Evolutionary conservation across 2,797 vertebrate genomes (phyloP).

Genomic region (Spinibarbus caldwelli): DNA sequence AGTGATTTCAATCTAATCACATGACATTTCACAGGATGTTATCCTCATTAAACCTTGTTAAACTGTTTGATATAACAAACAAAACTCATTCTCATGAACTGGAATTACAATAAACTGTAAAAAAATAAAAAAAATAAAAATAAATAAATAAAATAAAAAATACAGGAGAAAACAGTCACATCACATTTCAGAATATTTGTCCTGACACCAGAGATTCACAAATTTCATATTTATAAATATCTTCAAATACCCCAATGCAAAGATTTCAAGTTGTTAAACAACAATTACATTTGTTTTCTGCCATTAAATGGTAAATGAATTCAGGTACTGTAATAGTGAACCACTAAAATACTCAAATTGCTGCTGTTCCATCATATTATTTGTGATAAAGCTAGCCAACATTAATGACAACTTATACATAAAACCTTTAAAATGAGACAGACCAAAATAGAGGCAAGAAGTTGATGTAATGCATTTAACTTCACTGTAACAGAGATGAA

Average conservation of each 20-base stretch:
- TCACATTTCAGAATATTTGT: not conserved
- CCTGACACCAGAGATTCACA: not conserved
- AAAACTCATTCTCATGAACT: slow-evolving; percentile 29
- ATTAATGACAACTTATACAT: not conserved
- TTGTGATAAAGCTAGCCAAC: not conserved
- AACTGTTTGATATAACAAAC: not conserved
- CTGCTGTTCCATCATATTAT: not conserved
- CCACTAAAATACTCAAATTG: not conserved
- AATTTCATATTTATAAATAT: not conserved
- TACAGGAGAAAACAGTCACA: not conserved
- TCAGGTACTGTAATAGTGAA: not conserved
- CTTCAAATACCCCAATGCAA: not conserved
- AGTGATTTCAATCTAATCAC: not conserved
- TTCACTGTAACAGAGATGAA: not conserved
- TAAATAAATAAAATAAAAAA: no score
- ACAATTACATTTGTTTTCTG: not conserved
- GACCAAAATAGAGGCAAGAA: not conserved
- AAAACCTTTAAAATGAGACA: not conserved
- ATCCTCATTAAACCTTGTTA: not conserved
- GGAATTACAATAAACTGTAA: slow-evolving; percentile 26
- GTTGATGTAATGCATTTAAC: not conserved
- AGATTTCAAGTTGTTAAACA: not conserved
- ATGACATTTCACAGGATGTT: not conserved
- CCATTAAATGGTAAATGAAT: no score
- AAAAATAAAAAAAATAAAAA: not conserved